A percentile compares a stretch with the other conserved stretches of the same genome.
Evolutionary conservation across 2,888 invertebrate genomes (phyloP).

Genomic region (Phalera bucephala): DNA sequence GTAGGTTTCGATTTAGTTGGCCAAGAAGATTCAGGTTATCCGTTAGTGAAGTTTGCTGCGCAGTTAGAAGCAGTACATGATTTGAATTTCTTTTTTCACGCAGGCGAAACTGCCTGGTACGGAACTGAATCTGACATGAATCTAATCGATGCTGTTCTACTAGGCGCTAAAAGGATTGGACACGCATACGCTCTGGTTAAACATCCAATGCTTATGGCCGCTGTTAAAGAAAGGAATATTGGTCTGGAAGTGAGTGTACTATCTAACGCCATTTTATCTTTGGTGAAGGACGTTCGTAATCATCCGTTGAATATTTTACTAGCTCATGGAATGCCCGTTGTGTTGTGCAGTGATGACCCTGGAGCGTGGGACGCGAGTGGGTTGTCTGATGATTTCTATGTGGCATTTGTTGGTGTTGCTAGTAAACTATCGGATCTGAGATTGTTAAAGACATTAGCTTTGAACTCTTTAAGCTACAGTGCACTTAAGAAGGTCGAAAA

Average conservation of each 20-base stretch:
- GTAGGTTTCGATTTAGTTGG: constrained; percentile 93
- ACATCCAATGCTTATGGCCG: constrained; percentile 86
- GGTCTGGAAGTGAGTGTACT: constrained; percentile 91
- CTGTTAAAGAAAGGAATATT: constrained; percentile 83
- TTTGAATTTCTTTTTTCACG: constrained; percentile 89
- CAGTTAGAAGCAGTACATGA: constrained; percentile 75
- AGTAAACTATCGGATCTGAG: constrained; percentile 86
- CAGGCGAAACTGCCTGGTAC: constrained; percentile 92
- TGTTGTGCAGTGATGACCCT: constrained; percentile 91
- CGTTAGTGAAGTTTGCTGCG: constrained; percentile 84
- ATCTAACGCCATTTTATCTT: constrained; percentile 88
- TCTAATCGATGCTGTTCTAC: constrained; percentile 89
- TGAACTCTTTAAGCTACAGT: constrained; percentile 89
- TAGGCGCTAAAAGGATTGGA: constrained; percentile 89
- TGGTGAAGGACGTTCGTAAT: constrained; percentile 88
- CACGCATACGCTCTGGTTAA: constrained; percentile 90
- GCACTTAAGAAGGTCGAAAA: constrained; percentile 78
- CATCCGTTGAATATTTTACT: constrained; percentile 87
- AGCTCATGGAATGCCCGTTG: constrained; percentile 86
- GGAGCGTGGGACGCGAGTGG: constrained; percentile 89
- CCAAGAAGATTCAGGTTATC: constrained; percentile 88
- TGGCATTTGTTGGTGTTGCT: constrained; percentile 89
- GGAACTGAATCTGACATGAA: constrained; percentile 87
- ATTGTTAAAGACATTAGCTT: constrained; percentile 87
- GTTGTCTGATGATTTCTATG: constrained; percentile 90